Evolutionary conservation across 2,797 vertebrate genomes (phyloP).

Genomic region (Remorina albescens): DNA sequence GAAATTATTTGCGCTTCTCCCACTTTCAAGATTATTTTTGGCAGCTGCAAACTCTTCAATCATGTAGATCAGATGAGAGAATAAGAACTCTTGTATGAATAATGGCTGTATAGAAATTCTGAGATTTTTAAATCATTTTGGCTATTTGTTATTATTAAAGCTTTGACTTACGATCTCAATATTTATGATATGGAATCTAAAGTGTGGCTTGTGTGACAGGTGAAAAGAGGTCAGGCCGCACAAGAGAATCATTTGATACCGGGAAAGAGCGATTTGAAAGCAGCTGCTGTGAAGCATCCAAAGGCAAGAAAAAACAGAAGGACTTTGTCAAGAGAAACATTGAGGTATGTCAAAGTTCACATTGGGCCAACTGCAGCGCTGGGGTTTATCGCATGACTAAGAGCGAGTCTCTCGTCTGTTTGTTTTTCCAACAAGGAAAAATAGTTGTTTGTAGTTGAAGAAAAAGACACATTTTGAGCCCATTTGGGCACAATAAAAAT

Average conservation of each 20-base stretch:
- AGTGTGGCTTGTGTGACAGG: constrained; percentile 56
- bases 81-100: constrained; percentile 5
- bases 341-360: constrained; percentile 88
- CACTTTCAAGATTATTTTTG: constrained; percentile 1
- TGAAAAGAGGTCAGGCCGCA: constrained; percentile 37
- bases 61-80: background rate
- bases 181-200: constrained; percentile 39
- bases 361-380: constrained; percentile 46
- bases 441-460: constrained; percentile 41
- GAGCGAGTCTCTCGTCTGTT: constrained; percentile 37
- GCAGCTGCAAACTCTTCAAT: constrained; percentile 6
- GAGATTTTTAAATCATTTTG: constrained; percentile 12
- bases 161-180: constrained; percentile 22
- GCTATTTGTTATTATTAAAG: constrained; percentile 8
- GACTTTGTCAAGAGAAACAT: constrained; percentile 94
- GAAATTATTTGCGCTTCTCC: background rate
- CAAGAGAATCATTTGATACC: constrained; percentile 41
- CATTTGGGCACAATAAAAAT: constrained; percentile 12
- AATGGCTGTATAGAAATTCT: background rate
- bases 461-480: constrained; percentile 14
- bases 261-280: constrained; percentile 56
- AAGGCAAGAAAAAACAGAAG: constrained; percentile 81
- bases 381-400: constrained; percentile 53
- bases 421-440: constrained; percentile 57
- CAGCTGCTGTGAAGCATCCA: constrained; percentile 56